phyloP scores from a whole-genome alignment of 1,140 invertebrate species.

The Macrostomum lignano region DNA sequence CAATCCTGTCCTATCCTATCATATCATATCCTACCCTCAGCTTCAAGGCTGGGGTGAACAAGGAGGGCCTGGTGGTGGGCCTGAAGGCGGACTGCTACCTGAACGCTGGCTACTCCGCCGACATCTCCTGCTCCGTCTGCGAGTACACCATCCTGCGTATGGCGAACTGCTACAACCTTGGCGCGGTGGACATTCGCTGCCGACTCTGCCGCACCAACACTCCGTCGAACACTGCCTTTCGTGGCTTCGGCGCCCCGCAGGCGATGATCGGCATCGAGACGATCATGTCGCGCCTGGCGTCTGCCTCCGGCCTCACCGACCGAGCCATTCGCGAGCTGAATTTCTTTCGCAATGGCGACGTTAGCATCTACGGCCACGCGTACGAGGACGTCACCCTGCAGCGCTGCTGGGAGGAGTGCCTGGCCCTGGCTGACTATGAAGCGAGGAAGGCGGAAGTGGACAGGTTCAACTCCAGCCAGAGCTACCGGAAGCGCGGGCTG shows the following conservation, averaged over 20 bases:
- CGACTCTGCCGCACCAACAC: not conserved
- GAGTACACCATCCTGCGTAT: slow-evolving; percentile 46
- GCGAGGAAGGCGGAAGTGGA: slow-evolving; percentile 35
- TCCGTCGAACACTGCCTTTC: slow-evolving; percentile 5
- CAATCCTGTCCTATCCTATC: too few species aligned
- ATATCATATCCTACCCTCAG: too few species aligned
- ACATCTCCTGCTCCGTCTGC: slow-evolving; percentile 53
- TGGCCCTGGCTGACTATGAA: slow-evolving; percentile 38
- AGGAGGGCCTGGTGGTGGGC: slow-evolving; percentile 42
- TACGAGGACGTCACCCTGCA: slow-evolving; percentile 44
- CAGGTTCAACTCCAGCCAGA: slow-evolving; percentile 42
- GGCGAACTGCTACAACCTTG: slow-evolving; percentile 9
- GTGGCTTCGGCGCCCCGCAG: slow-evolving; percentile 12
- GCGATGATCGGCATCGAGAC: slow-evolving; percentile 9
- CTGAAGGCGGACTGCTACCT: slow-evolving; percentile 43
- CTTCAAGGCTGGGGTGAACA: slow-evolving; percentile 42
- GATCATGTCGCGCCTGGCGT: slow-evolving; percentile 9
- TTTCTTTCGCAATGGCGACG: slow-evolving; percentile 47
- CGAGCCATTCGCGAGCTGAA: slow-evolving; percentile 38
- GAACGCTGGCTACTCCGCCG: slow-evolving; percentile 51
- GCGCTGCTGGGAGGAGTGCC: slow-evolving; percentile 53
- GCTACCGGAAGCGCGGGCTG: slow-evolving; percentile 54
- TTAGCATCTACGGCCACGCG: slow-evolving; percentile 47
- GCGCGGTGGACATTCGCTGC: slow-evolving; percentile 5
- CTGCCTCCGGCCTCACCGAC: slow-evolving; percentile 5